Percentiles rank a stretch among this genome's conserved stretches.
These are phyloP conservation scores for Eueremaeus valkanovi DNA, from an alignment of 2,888 invertebrate genomes.

Conservation along the genomic window DNA sequence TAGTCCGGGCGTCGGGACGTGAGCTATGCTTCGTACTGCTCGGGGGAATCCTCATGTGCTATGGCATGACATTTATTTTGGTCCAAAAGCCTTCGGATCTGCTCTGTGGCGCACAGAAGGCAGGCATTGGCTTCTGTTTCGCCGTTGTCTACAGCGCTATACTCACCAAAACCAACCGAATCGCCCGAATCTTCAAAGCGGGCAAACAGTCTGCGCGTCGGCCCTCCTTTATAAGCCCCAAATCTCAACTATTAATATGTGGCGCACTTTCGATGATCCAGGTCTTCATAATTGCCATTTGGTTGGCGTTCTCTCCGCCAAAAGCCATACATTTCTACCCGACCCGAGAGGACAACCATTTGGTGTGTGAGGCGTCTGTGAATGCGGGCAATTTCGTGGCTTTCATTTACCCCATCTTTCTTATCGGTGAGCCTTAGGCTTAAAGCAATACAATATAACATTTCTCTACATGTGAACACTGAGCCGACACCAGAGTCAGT, in stretches of 20 bases:
- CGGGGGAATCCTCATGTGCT: slow-evolving; percentile 54
- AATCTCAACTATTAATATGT: slow-evolving; percentile 55
- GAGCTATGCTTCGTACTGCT: slow-evolving; percentile 55
- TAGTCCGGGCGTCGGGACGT: slow-evolving; percentile 55
- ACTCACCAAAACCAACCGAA: slow-evolving; percentile 54
- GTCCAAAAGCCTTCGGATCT: slow-evolving; percentile 52
- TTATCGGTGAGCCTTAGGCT: slow-evolving; percentile 59
- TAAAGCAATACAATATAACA: not conserved
- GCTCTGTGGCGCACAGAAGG: slow-evolving; percentile 53
- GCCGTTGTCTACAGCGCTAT: slow-evolving; percentile 54
- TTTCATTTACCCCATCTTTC: slow-evolving; percentile 80
- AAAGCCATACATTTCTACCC: slow-evolving; percentile 85
- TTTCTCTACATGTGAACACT: not conserved
- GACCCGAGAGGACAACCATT: slow-evolving; percentile 81
- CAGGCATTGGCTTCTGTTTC: slow-evolving; percentile 54
- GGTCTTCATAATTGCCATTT: slow-evolving; percentile 73
- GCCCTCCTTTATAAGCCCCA: slow-evolving; percentile 55
- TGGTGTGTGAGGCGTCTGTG: slow-evolving; percentile 82
- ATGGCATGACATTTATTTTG: slow-evolving; percentile 53
- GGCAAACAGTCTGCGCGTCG: slow-evolving; percentile 53
- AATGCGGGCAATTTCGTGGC: slow-evolving; percentile 67
- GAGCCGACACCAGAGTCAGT: not conserved
- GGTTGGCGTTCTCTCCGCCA: slow-evolving; percentile 88
- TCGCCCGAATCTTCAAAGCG: slow-evolving; percentile 48
- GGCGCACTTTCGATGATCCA: slow-evolving; percentile 52